phyloP scores from a whole-genome alignment of 2,797 vertebrate genomes.

The Monodelphis domestica region DNA sequence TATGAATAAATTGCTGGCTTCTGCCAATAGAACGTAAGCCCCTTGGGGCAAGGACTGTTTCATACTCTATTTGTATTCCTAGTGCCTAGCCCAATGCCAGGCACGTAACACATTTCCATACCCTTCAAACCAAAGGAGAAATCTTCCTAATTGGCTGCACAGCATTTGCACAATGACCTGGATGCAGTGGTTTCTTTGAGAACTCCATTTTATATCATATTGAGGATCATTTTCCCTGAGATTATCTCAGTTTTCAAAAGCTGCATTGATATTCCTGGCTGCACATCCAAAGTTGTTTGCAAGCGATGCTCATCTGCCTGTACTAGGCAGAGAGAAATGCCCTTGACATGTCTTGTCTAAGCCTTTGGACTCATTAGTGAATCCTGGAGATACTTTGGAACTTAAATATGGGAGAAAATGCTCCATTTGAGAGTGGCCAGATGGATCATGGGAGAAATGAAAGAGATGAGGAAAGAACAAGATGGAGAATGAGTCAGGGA shows the following conservation, averaged over 20 bases:
- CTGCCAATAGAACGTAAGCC: neutral
- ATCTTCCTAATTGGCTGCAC: neutral
- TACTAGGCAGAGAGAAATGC: slow-evolving; percentile 47
- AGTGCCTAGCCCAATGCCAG: neutral
- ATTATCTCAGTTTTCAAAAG: slow-evolving; percentile 44
- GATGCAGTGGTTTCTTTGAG: neutral
- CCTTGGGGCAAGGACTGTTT: neutral
- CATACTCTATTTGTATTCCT: neutral
- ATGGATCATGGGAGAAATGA: slow-evolving; percentile 33
- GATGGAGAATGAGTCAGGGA: slow-evolving; percentile 48
- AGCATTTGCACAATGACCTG: neutral
- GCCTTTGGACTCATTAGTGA: slow-evolving; percentile 48
- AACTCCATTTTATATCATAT: slow-evolving; percentile 1
- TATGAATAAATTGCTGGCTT: neutral
- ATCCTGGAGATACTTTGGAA: slow-evolving; percentile 59
- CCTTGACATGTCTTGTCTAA: slow-evolving; percentile 45
- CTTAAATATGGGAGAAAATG: slow-evolving; percentile 56
- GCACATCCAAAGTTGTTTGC: slow-evolving; percentile 18
- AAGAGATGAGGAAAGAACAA: slow-evolving; percentile 43
- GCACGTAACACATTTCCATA: neutral
- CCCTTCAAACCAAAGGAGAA: neutral
- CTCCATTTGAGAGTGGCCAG: slow-evolving; percentile 57
- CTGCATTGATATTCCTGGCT: slow-evolving; percentile 44
- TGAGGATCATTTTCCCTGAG: neutral
- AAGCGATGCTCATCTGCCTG: slow-evolving; percentile 50